phyloP scores from a whole-genome alignment of 2,888 invertebrate genomes.

The Kryphioiulus occultus region DNA sequence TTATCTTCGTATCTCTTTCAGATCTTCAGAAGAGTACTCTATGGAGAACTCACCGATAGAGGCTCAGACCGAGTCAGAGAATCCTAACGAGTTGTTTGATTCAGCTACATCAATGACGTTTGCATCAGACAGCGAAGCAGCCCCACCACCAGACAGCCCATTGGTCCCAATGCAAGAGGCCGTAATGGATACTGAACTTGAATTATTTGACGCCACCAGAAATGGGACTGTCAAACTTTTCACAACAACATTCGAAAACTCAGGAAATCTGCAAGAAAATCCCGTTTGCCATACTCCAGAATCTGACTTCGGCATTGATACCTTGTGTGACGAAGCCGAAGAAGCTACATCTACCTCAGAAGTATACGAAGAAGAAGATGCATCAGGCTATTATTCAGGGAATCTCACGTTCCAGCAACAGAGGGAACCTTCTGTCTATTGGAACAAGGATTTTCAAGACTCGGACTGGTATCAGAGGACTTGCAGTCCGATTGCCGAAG shows the following conservation, averaged over 20 bases:
- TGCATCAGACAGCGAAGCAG: background rate
- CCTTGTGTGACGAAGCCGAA: background rate
- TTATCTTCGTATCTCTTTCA: background rate
- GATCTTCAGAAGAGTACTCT: background rate
- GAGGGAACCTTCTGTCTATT: background rate
- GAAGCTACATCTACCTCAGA: background rate
- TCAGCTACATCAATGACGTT: conserved; percentile 7
- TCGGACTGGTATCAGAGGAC: background rate
- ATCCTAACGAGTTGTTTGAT: background rate
- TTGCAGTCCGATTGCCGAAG: conserved; percentile 42
- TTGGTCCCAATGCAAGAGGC: background rate
- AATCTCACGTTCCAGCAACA: background rate
- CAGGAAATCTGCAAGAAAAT: background rate
- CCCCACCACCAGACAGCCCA: background rate
- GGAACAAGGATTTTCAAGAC: conserved; percentile 7
- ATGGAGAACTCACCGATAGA: background rate
- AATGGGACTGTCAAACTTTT: background rate
- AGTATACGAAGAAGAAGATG: background rate
- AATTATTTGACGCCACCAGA: background rate
- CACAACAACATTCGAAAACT: background rate
- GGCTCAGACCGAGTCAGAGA: background rate
- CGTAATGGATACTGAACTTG: background rate
- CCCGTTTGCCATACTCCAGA: background rate
- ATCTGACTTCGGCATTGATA: background rate
- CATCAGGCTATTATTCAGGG: background rate